These are phyloP conservation scores for Coleophora flavipennella DNA, from an alignment of 2,888 invertebrate species.

Conservation along the genomic window DNA sequence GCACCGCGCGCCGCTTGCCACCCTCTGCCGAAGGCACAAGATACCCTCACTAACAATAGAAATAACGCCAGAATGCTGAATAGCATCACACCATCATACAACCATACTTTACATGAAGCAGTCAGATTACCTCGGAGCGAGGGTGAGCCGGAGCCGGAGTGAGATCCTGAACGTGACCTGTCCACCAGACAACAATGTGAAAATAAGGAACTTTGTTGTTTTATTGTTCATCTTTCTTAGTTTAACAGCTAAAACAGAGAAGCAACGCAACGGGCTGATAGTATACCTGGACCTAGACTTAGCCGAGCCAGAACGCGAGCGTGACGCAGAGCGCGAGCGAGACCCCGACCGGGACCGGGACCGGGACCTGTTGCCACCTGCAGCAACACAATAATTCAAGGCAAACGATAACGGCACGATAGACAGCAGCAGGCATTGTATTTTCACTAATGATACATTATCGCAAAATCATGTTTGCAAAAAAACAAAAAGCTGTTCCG, in stretches of 20 bases:
- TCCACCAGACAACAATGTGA: conserved; percentile 1
- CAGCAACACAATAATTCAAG: too few species aligned
- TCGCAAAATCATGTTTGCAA: not conserved
- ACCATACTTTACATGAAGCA: too few species aligned
- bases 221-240: not conserved
- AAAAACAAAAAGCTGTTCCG: not conserved
- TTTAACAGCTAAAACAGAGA: not conserved
- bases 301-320: conserved; percentile 34
- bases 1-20: conserved; percentile 63
- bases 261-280: not conserved
- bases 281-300: conserved; percentile 32
- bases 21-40: conserved; percentile 23
- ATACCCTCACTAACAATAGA: too few species aligned
- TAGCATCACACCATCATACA: too few species aligned
- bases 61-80: too few species aligned
- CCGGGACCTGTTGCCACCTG: conserved; percentile 3
- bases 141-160: conserved; percentile 29
- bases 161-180: conserved; percentile 31
- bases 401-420: too few species aligned
- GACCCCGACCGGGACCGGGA: conserved; percentile 24
- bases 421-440: conserved; percentile 6
- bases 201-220: not conserved
- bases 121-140: conserved; percentile 30
- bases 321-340: conserved; percentile 21
- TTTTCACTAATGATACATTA: not conserved